Evolutionary conservation across 2,888 invertebrate species (phyloP).

Genomic region (Chloromyia formosa): DNA sequence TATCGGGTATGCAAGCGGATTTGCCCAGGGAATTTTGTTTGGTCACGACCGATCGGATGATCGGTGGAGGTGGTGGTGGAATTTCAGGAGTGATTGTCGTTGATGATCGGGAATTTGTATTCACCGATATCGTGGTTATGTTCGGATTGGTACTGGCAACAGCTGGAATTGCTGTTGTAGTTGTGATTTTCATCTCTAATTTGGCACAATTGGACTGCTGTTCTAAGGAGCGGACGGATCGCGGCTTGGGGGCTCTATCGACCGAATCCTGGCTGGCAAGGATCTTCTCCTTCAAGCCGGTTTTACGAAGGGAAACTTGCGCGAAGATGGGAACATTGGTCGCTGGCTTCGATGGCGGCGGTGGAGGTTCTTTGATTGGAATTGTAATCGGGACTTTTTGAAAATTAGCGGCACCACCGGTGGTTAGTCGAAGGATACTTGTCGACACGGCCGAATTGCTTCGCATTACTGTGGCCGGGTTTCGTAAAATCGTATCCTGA

Average conservation of each 20-base stretch:
- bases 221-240: constrained; percentile 46
- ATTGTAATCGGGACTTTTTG: constrained; percentile 21
- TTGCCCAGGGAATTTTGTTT: constrained; percentile 49
- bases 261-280: constrained; percentile 56
- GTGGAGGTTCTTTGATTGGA: constrained; percentile 24
- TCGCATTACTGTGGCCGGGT: constrained; percentile 5
- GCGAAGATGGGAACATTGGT: constrained; percentile 62
- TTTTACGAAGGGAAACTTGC: constrained; percentile 65
- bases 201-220: constrained; percentile 47
- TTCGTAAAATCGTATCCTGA: neutral
- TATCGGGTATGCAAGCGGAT: constrained; percentile 63
- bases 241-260: constrained; percentile 7
- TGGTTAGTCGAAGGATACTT: constrained; percentile 20
- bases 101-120: neutral
- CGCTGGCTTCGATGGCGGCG: constrained; percentile 16
- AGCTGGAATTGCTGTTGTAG: constrained; percentile 47
- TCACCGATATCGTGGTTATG: neutral
- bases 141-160: neutral
- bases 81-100: constrained; percentile 11
- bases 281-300: constrained; percentile 64
- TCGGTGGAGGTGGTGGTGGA: constrained; percentile 60
- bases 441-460: constrained; percentile 36
- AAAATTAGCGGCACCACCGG: neutral
- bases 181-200: constrained; percentile 47
- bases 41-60: constrained; percentile 51